Conservation (phyloP, 2,888 invertebrate species). For the Andrena fulva region DNA sequence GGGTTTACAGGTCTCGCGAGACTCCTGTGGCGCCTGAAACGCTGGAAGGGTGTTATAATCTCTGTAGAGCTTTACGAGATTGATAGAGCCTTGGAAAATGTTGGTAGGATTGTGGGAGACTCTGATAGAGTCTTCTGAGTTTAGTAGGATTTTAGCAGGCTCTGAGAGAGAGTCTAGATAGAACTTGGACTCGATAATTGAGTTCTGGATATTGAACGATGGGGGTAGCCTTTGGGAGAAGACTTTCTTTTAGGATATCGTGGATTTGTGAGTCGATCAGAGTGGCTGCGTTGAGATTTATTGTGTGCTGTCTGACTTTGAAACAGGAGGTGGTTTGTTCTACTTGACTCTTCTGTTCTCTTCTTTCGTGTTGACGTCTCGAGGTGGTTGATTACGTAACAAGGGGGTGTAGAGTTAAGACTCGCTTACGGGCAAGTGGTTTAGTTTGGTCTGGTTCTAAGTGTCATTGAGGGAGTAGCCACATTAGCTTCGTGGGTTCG, state of each 20-base stretch:
- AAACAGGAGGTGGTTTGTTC: neutral
- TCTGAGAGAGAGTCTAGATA: no score
- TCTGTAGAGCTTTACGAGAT: neutral
- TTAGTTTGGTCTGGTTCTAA: neutral
- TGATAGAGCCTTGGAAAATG: neutral
- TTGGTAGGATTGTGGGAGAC: neutral
- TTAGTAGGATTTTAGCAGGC: neutral
- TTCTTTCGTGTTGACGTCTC: neutral
- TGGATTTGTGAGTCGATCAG: neutral
- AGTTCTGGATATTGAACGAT: no score
- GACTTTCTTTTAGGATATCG: neutral
- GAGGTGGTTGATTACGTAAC: conserved; percentile 39
- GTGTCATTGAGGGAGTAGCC: neutral
- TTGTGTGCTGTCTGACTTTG: neutral
- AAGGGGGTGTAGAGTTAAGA: conserved; percentile 7
- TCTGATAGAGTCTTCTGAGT: neutral
- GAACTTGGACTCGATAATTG: no score
- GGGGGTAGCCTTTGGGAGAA: no score
- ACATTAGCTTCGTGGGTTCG: neutral
- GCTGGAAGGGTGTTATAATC: neutral
- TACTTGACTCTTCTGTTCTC: neutral
- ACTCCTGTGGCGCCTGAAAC: no score
- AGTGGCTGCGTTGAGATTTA: no score
- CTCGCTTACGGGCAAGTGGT: conserved; percentile 12
- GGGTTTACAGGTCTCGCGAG: neutral